Base-by-base conservation (phyloP, 2,888 invertebrate genomes). In the Trichogramma dendrolimi region DNA sequence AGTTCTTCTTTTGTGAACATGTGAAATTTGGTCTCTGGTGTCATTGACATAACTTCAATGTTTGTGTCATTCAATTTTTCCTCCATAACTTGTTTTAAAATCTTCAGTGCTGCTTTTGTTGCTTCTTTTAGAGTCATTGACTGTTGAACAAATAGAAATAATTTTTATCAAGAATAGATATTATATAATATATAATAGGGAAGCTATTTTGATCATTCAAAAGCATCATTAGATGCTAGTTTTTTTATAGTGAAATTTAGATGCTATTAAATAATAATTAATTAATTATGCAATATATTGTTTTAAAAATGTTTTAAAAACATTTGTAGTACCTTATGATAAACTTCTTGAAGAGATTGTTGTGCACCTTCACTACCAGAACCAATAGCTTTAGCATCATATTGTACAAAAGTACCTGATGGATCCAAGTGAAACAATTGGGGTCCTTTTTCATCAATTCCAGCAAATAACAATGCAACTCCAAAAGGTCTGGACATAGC, bases 291-390 rank as follows among this genome's bases (percentile, higher is more conserved):
- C 3, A 10, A 40, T 27, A 55, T 11, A 14, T 54, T 11, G 46
- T 55, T 6, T 41, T 11, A 27, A 46, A 27, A 27, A 27, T 2
- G 4, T 41, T 55, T 11, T 11, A 6, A 39, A 53, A 39, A 6
- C 27, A 7, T 27, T 7, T 7, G 40, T 14, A 5, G 47, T 72
- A 82, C 82, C 78, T 82, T 82, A 67, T 82, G 81, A 75, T 86
- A 89, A 61, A 85, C 82, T 76, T 90, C 89, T 74, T 89, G 87
- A 52, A 90, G 81, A 73, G 95, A 94, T 80, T 99, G 98, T 79
- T 99, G 98, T 54, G 99, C 99, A 0, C 98, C 99, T 81, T 99
- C 99, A 70, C 96, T 96, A 44, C 98, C 99, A 0, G 99, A 98
- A 0, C 99, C 99, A 71, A 99, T 99, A 4, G 99, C 97, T 81